Conservation (phyloP, 2,797 vertebrate species). For the Crypturellus tataupa region DNA sequence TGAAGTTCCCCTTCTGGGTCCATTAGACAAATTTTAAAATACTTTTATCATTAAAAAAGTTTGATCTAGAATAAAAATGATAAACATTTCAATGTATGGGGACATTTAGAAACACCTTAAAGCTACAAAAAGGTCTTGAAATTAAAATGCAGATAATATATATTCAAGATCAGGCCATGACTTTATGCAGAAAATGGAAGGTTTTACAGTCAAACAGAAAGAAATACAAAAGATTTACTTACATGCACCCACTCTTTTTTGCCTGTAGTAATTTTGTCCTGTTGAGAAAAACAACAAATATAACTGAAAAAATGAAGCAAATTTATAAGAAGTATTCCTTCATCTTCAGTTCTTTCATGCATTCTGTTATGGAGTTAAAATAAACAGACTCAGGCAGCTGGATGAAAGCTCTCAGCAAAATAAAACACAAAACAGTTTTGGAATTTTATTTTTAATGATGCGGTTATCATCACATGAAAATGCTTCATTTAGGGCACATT, state of each 20-base stretch:
- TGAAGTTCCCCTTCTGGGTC: conserved; percentile 19
- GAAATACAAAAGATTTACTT: background rate
- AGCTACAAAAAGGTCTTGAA: conserved; percentile 11
- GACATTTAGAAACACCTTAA: conserved; percentile 32
- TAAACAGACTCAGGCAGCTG: background rate
- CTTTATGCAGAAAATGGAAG: background rate
- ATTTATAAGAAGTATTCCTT: background rate
- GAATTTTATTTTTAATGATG: background rate
- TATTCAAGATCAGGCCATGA: background rate
- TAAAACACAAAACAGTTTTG: conserved; percentile 4
- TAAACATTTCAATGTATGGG: conserved; percentile 19
- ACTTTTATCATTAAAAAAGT: conserved; percentile 31
- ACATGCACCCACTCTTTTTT: background rate
- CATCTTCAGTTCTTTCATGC: background rate
- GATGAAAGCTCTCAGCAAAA: conserved; percentile 15
- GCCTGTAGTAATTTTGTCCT: background rate
- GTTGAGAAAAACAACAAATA: background rate
- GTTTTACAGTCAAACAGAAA: background rate
- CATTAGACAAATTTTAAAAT: conserved; percentile 43
- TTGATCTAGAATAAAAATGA: conserved; percentile 22
- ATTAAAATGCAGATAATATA: background rate
- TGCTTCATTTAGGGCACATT: background rate
- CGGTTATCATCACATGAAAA: background rate
- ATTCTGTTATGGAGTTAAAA: background rate
- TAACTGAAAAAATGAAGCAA: background rate